Evolutionary conservation across 64 coral and sea anemone species (phyloP), one percentile per base, ranked within the genome.

Genomic region (Dendronephthya gigantea): DNA sequence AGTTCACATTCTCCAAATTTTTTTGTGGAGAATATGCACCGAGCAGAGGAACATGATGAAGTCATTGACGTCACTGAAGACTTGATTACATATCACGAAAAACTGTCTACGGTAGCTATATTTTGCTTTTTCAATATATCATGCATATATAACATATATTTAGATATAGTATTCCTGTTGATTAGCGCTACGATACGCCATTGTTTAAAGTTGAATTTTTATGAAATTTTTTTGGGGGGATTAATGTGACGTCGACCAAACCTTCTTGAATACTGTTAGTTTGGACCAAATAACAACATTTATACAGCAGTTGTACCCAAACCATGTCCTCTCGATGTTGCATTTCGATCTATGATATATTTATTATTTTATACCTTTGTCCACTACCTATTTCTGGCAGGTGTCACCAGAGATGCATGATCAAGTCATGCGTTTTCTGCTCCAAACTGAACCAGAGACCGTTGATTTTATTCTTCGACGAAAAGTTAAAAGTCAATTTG

Each of bases 31-130:
- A 92, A 93, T 39, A 88, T 87, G 56, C 89, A 89, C 3, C 88
- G 95, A 38, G 95, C 95, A 32, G 95, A 98, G 39, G 95, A 98
- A 91, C 82, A 87, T 14, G 93, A 89, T 79, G 92, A 98, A 89
- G 82, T 93, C 33, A 98, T 98, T 27, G 95, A 93, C 50, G 92
- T 93, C 12, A 88, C 91, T 35, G 85, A 98, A 87, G 95, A 98
- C 19, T 83, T 98, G 75, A 98, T 98, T 31, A 82, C 91, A 23
- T n/a, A 93, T 88, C 83, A 88, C 40, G 72, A 93, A 36, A 25
- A 98, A 28, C 51, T 98, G 22, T 93, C 93, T 85, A 74, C 90
- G 87, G 95, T 98, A 82, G 6, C 50, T 16, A 52, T 52, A 52
- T 13, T 27, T 9, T 62, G 25, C 25, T 62, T 23, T 62, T 27